phyloP scores from a whole-genome alignment of 2,888 invertebrate species.

The Rotaria macrura region DNA sequence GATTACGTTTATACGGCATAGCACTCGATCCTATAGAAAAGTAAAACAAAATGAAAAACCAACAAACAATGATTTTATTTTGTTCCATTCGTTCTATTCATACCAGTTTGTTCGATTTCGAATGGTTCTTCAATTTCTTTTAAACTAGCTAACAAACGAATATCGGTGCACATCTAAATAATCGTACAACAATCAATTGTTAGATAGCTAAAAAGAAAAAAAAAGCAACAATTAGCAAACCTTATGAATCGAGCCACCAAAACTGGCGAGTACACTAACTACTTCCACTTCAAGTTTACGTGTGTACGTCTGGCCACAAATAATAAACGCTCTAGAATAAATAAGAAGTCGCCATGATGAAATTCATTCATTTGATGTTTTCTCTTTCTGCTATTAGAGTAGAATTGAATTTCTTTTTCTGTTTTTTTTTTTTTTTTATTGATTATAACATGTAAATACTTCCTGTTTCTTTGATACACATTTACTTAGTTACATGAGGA shows the following conservation, averaged over 20 bases:
- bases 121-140: slow-evolving; percentile 97
- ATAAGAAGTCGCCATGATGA: no score
- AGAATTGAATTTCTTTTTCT: no score
- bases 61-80: no score
- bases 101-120: slow-evolving; percentile 71
- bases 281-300: slow-evolving; percentile 81
- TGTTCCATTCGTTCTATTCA: no score
- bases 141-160: slow-evolving; percentile 76
- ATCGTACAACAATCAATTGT: background rate
- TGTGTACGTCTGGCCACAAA: slow-evolving; percentile 90
- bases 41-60: no score
- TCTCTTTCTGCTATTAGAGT: no score
- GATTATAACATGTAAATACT: no score
- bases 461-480: no score
- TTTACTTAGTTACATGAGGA: no score
- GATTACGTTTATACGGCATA: slow-evolving; percentile 98
- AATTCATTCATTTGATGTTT: no score
- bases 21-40: slow-evolving; percentile 91
- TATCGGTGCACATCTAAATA: slow-evolving; percentile 71
- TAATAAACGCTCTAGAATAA: slow-evolving; percentile 58
- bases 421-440: no score
- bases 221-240: background rate
- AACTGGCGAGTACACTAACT: slow-evolving; percentile 63
- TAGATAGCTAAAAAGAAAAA: background rate
- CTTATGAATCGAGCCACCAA: slow-evolving; percentile 86